Conservation (phyloP, 2,113 vertebrate genomes). For the Hippocampus guttulatus region DNA sequence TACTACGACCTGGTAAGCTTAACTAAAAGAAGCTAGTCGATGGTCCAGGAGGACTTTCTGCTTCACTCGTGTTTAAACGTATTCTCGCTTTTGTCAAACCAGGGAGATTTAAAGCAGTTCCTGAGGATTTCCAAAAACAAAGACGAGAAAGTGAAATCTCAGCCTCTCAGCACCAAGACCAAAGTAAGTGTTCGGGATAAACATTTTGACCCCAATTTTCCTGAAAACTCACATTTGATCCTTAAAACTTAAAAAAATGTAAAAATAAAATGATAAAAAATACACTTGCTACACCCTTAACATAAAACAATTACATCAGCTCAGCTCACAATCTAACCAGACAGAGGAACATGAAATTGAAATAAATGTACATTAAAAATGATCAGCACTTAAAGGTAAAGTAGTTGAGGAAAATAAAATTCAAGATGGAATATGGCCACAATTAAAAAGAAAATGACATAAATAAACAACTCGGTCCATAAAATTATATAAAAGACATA, state of each 20-base stretch:
- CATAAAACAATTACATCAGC: too few species aligned
- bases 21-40: neutral
- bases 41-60: too few species aligned
- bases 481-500: neutral
- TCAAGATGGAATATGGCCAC: neutral
- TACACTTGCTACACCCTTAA: too few species aligned
- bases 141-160: constrained; percentile 89
- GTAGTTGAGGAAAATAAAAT: neutral
- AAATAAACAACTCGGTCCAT: neutral
- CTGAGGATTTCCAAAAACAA: constrained; percentile 92
- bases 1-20: constrained; percentile 90
- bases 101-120: constrained; percentile 97
- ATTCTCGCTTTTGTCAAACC: constrained; percentile 6
- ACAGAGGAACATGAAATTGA: too few species aligned
- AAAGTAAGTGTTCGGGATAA: constrained; percentile 76
- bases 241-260: neutral
- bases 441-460: too few species aligned
- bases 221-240: neutral
- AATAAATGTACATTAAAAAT: too few species aligned
- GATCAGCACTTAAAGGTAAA: too few species aligned
- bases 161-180: constrained; percentile 89
- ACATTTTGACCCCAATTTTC: neutral
- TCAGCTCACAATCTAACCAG: too few species aligned
- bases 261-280: too few species aligned
- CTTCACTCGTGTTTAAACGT: neutral